Evolutionary conservation across 2,888 invertebrate species (phyloP).

Genomic region (Cacoxenus indagator): DNA sequence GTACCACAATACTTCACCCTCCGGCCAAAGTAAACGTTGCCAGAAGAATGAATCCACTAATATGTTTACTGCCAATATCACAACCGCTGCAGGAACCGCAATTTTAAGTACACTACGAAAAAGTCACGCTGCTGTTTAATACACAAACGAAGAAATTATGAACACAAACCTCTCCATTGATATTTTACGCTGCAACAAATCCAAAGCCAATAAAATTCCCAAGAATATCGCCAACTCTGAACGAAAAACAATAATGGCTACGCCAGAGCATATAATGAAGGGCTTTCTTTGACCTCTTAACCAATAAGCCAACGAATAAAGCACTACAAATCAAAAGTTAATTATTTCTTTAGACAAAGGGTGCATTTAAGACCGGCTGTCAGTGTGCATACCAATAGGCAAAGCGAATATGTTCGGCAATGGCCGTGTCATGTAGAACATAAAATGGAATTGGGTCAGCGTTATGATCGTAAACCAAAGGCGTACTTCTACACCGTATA

Average conservation of each 20-base stretch:
- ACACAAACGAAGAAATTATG: neutral
- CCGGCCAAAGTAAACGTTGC: slow-evolving; percentile 93
- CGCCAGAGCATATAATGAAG: slow-evolving; percentile 88
- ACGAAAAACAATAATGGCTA: slow-evolving; percentile 90
- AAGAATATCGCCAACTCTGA: slow-evolving; percentile 89
- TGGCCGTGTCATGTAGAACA: slow-evolving; percentile 95
- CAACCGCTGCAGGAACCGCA: slow-evolving; percentile 79
- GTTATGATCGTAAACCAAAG: slow-evolving; percentile 89
- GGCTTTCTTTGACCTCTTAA: slow-evolving; percentile 80
- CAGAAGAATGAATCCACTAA: slow-evolving; percentile 93
- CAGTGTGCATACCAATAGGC: slow-evolving; percentile 79
- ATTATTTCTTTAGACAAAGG: slow-evolving; percentile 30
- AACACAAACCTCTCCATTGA: slow-evolving; percentile 75
- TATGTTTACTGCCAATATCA: slow-evolving; percentile 80
- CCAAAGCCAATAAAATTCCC: slow-evolving; percentile 86
- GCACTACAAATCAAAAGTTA: slow-evolving; percentile 76
- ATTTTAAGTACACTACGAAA: slow-evolving; percentile 77
- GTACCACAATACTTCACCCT: slow-evolving; percentile 97
- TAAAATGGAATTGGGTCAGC: slow-evolving; percentile 95
- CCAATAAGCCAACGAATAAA: slow-evolving; percentile 89
- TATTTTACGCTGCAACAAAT: slow-evolving; percentile 81
- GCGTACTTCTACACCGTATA: slow-evolving; percentile 83
- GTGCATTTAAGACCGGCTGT: neutral
- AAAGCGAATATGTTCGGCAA: slow-evolving; percentile 96
- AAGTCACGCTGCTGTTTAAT: neutral